Evolutionary conservation across 2,888 invertebrate species (phyloP), one percentile per base, ranked within the genome.

Genomic region (Cantharis flavilabris): DNA sequence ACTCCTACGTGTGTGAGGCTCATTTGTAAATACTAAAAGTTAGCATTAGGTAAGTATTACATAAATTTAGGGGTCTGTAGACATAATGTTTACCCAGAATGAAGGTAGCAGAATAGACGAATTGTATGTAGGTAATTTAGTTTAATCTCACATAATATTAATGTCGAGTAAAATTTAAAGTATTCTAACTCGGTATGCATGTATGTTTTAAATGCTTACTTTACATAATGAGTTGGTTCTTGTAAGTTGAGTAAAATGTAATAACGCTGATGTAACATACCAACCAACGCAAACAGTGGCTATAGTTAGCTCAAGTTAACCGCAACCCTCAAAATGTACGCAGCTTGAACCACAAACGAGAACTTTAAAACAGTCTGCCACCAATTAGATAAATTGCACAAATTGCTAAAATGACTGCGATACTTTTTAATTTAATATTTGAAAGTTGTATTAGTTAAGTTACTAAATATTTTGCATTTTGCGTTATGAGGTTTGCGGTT

Each of bases 271-370:
- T 73, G 73, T 73, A 73, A 73, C 73, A 70, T 69, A 73, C 73
- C 69, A 73, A 70, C 69, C 69, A 73, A 70, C 69, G 69, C 73
- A 73, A 73, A 73, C 73, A 73, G 73, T 70, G 69, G 73, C 73
- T 73, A 71, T 23, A 33, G 62, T 69, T 63, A 69, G 73, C 63
- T 62, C 69, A 73, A 69, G 73, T 64, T 63, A 73, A 73, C 73
- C 73, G 70, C 73, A 73, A 64, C 69, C 73, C 69, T 69, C 73
- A 70, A 73, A 73, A 73, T 73, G 73, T 73, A 73, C 73, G 73
- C 73, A 73, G 73, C 73, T 73, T 73, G 73, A 73, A 73, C 73
- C 73, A 63, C 73, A 73, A 63, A 70, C 69, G 69, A 28, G 69
- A 73, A 73, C 73, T 73, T 73, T 73, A 73, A 73, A 73, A 69